Conservation (phyloP, 2,888 invertebrate genomes). For the Apodemia duryi region DNA sequence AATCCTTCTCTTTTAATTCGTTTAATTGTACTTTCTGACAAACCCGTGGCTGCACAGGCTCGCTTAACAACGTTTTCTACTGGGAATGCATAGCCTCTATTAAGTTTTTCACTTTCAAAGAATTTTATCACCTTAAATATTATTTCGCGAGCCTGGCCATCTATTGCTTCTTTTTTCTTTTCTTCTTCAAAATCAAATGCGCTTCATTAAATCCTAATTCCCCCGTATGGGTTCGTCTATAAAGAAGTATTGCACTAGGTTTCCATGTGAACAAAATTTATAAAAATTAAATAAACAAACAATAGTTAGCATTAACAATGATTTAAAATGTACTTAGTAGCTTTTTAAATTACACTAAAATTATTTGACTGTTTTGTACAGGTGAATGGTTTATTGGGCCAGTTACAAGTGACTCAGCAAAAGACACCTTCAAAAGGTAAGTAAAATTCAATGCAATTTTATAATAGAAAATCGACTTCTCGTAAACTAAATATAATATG, state of each 20-base stretch:
- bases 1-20: slow-evolving; percentile 66
- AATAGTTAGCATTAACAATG: no score
- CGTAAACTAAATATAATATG: no score
- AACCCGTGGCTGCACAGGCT: slow-evolving; percentile 65
- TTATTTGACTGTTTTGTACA: slow-evolving; percentile 29
- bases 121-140: slow-evolving; percentile 71
- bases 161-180: slow-evolving; percentile 70
- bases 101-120: slow-evolving; percentile 72
- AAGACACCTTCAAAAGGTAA: slow-evolving; percentile 45
- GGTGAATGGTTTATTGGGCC: slow-evolving; percentile 60
- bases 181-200: slow-evolving; percentile 24
- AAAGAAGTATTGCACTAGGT: no score
- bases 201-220: no score
- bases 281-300: no score
- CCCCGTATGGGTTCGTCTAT: no score
- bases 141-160: slow-evolving; percentile 67
- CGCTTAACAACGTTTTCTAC: slow-evolving; percentile 70
- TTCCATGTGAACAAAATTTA: no score
- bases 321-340: no score
- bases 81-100: slow-evolving; percentile 66
- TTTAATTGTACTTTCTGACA: slow-evolving; percentile 69
- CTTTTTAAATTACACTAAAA: background rate
- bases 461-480: no score
- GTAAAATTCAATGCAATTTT: background rate
- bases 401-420: slow-evolving; percentile 49